Evolutionary conservation across 2,113 vertebrate species (phyloP).

Genomic region (Orycteropus afer): DNA sequence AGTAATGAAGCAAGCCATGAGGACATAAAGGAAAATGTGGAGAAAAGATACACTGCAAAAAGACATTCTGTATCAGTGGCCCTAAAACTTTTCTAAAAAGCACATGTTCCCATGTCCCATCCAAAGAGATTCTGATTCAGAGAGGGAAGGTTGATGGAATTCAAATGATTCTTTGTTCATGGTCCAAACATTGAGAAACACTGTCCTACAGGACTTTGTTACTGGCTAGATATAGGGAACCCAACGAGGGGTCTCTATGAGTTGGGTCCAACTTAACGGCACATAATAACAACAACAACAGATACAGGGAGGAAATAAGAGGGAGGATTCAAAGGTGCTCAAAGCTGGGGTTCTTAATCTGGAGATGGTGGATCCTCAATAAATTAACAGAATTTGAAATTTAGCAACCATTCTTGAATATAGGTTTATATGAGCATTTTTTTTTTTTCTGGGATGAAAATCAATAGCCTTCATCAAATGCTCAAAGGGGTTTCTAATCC

Average conservation of each 20-base stretch:
- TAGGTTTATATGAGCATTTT: background rate
- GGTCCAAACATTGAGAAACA: background rate
- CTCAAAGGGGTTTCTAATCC: background rate
- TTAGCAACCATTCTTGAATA: background rate
- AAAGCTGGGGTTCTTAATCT: background rate
- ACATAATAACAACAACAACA: no score
- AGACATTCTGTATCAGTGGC: background rate
- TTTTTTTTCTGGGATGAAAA: slow-evolving; percentile 18
- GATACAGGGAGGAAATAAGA: background rate
- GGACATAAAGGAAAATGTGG: background rate
- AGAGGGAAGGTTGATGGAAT: background rate
- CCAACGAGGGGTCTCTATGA: no score
- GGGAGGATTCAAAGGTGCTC: background rate
- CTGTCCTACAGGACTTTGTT: background rate
- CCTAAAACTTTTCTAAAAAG: background rate
- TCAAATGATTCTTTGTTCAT: background rate
- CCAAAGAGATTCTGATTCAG: background rate
- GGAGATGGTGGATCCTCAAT: background rate
- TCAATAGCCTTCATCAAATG: slow-evolving; percentile 23
- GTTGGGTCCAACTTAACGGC: no score
- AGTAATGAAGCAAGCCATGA: background rate
- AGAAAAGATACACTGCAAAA: no score
- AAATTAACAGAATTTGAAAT: background rate
- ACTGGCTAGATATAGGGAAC: background rate
- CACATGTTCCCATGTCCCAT: background rate